A percentile compares a stretch with the other conserved stretches of the same genome.
phyloP scores from a whole-genome alignment of 1,140 invertebrate genomes.

The Nephotettix cincticeps region DNA sequence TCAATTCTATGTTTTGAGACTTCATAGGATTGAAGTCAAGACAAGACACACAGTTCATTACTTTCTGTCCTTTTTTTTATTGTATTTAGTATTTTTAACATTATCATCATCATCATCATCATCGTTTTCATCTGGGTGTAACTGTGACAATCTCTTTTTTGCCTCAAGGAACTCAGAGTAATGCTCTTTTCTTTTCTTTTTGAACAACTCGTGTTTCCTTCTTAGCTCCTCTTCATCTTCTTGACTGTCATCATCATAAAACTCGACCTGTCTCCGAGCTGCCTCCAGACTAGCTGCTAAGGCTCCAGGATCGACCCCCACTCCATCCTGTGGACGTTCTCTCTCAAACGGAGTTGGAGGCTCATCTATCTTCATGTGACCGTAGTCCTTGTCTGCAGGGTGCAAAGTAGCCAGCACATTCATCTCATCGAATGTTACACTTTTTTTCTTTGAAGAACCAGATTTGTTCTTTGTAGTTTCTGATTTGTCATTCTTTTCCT shows the following conservation, averaged over 20 bases:
- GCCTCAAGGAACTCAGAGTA: background rate
- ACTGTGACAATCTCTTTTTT: background rate
- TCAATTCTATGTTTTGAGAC: too few species aligned
- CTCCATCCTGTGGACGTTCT: background rate
- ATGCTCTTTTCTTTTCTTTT: background rate
- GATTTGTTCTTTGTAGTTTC: too few species aligned
- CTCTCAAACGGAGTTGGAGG: background rate
- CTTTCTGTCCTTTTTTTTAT: too few species aligned
- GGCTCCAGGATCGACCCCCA: background rate
- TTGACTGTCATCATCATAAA: background rate
- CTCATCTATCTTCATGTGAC: slow-evolving; percentile 1
- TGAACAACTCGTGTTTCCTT: background rate
- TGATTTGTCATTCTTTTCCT: too few species aligned
- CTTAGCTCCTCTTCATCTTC: background rate
- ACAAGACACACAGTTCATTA: too few species aligned
- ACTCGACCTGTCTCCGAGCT: background rate
- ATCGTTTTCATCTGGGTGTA: background rate
- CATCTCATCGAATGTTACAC: background rate
- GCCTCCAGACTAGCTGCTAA: background rate
- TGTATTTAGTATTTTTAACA: too few species aligned
- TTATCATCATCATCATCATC: too few species aligned
- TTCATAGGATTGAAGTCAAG: too few species aligned
- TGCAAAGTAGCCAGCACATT: background rate
- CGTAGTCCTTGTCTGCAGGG: background rate
- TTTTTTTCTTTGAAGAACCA: background rate